These are phyloP conservation scores for Arrhamphus sclerolepis DNA, from an alignment of 2,797 vertebrate genomes.

Conservation along the genomic window DNA sequence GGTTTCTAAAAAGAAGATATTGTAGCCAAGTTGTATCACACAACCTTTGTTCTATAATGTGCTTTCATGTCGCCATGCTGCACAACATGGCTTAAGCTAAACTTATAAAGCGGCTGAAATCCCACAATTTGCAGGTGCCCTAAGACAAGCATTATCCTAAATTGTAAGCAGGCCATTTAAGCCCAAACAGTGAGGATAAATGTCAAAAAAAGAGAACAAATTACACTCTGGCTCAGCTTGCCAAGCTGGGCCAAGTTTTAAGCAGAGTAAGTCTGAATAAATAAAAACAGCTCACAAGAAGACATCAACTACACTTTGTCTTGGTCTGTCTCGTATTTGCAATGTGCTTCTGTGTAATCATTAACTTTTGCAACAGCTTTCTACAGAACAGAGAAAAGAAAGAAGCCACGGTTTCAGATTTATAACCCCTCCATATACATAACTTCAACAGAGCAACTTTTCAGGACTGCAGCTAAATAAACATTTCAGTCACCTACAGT, in stretches of 20 bases:
- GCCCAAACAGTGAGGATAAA: slow-evolving; percentile 38
- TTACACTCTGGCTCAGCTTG: slow-evolving; percentile 45
- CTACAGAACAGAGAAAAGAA: slow-evolving; percentile 36
- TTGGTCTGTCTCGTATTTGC: slow-evolving; percentile 52
- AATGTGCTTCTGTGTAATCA: slow-evolving; percentile 66
- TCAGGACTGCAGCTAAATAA: slow-evolving; percentile 7
- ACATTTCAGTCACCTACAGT: slow-evolving; percentile 10
- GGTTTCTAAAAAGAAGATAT: too few species aligned
- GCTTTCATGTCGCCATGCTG: not conserved
- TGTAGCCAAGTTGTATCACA: not conserved
- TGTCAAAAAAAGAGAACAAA: slow-evolving; percentile 41
- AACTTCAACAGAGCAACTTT: slow-evolving; percentile 13
- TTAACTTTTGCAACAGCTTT: slow-evolving; percentile 70
- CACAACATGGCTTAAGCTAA: not conserved
- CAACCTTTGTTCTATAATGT: not conserved
- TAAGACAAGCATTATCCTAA: slow-evolving; percentile 36
- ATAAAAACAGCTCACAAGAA: slow-evolving; percentile 46
- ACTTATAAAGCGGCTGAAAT: not conserved
- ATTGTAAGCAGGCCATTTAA: slow-evolving; percentile 22
- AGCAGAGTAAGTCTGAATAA: slow-evolving; percentile 40
- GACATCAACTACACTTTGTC: slow-evolving; percentile 54
- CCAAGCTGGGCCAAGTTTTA: slow-evolving; percentile 28
- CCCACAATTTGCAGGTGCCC: not conserved
- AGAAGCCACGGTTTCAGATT: slow-evolving; percentile 68
- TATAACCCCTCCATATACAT: slow-evolving; percentile 30